Percentiles rank a stretch among this genome's conserved stretches.
Evolutionary conservation across 1,140 invertebrate species (phyloP).

Genomic region (Pachyrhynchus sulphureomaculatus): DNA sequence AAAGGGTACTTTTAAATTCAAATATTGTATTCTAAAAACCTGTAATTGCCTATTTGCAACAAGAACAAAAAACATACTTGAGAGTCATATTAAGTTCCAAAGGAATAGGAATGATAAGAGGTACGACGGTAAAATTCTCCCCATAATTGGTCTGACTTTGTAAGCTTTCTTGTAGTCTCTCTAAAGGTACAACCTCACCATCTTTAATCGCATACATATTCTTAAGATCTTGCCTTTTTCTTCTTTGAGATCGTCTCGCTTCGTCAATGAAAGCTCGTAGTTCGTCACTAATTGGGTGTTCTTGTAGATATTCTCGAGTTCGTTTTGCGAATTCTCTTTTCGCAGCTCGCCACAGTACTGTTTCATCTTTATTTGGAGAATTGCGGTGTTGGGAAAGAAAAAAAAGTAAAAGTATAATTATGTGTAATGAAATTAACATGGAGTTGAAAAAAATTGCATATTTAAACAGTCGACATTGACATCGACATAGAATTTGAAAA

Average conservation of each 20-base stretch:
- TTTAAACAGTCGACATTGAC: too few relatives aligned
- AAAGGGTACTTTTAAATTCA: too few relatives aligned
- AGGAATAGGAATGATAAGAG: conserved; percentile 33
- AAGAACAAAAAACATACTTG: conserved; percentile 14
- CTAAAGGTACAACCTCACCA: conserved; percentile 33
- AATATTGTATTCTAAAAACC: too few relatives aligned
- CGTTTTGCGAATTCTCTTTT: conserved; percentile 26
- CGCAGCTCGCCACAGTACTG: conserved; percentile 9
- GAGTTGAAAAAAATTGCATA: too few relatives aligned
- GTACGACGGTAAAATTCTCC: conserved; percentile 34
- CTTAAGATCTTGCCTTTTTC: conserved; percentile 27
- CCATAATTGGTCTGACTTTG: conserved; percentile 9
- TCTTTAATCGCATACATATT: conserved; percentile 35
- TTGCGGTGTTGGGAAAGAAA: background rate
- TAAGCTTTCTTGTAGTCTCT: conserved; percentile 21
- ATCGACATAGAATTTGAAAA: too few relatives aligned
- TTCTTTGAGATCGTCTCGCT: conserved; percentile 9
- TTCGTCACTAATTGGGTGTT: conserved; percentile 31
- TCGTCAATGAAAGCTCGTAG: conserved; percentile 29
- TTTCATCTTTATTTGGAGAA: conserved; percentile 24
- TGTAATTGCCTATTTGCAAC: too few relatives aligned
- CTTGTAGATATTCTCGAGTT: conserved; percentile 28
- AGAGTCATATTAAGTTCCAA: conserved; percentile 15
- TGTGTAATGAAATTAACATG: background rate
- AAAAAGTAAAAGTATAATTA: conserved; percentile 4